Percentiles rank a stretch among this genome's conserved stretches.
phyloP scores from a whole-genome alignment of 1,140 invertebrate species.

The Halictus rubicundus region DNA sequence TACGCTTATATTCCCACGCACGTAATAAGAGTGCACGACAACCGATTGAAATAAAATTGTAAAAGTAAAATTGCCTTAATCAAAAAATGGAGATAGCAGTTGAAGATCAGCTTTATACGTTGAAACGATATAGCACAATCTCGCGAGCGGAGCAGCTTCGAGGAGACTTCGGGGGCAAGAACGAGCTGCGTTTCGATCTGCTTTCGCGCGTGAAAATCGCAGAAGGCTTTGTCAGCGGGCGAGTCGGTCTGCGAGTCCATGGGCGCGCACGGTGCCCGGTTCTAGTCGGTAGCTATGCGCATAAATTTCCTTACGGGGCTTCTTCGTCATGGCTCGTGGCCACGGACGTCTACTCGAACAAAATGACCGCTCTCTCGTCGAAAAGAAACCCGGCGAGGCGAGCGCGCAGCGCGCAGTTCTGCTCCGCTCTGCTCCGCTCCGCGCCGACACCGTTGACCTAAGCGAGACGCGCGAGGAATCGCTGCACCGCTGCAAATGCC shows the following conservation, averaged over 20 bases:
- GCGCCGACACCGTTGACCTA: too few relatives aligned
- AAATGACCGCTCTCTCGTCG: constrained; percentile 41
- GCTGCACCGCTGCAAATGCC: too few relatives aligned
- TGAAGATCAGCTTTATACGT: too few relatives aligned
- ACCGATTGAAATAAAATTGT: too few relatives aligned
- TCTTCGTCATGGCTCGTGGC: constrained; percentile 53
- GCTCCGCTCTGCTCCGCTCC: background rate
- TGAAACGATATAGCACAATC: too few relatives aligned
- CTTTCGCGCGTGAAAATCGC: constrained; percentile 12
- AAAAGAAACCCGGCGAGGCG: constrained; percentile 22
- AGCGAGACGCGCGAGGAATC: too few relatives aligned
- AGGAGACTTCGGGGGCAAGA: too few relatives aligned
- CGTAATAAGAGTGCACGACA: too few relatives aligned
- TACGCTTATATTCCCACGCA: too few relatives aligned
- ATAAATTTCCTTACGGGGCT: constrained; percentile 64
- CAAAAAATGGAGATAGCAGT: too few relatives aligned
- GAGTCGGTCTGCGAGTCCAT: constrained; percentile 2
- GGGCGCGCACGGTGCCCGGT: background rate
- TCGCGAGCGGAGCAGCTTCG: too few relatives aligned
- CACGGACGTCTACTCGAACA: constrained; percentile 49
- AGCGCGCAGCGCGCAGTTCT: background rate
- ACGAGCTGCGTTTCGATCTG: background rate
- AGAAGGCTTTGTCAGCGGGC: constrained; percentile 4
- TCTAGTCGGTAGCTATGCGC: constrained; percentile 47
- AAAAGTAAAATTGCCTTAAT: too few relatives aligned